Evolutionary conservation across 2,888 invertebrate species (phyloP).

Genomic region (Caenorhabditis sinica): DNA sequence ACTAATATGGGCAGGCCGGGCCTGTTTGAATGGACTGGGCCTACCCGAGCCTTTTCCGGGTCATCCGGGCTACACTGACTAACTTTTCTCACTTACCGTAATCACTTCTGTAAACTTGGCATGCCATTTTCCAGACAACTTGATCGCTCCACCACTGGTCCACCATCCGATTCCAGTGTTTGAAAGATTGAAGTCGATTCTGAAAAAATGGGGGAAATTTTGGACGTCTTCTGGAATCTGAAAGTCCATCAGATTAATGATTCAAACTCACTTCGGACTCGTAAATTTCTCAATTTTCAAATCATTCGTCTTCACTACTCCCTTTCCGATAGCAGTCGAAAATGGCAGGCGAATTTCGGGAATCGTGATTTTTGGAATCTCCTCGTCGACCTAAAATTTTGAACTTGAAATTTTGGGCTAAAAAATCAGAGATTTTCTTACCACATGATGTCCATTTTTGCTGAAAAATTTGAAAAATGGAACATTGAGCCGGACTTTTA

Average conservation of each 20-base stretch:
- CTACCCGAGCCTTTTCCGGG: too few relatives aligned
- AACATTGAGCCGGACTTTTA: constrained; percentile 56
- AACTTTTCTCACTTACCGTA: constrained; percentile 68
- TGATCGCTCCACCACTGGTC: constrained; percentile 75
- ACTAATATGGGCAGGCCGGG: too few relatives aligned
- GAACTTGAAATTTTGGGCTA: neutral
- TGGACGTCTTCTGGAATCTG: neutral
- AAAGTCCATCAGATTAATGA: neutral
- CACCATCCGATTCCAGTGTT: constrained; percentile 73
- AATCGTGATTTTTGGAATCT: constrained; percentile 78
- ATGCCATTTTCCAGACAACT: constrained; percentile 76
- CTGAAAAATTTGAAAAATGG: constrained; percentile 73
- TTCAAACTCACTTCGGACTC: constrained; percentile 70
- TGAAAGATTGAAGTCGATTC: constrained; percentile 65
- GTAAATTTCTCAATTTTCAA: constrained; percentile 76
- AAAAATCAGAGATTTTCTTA: constrained; percentile 17
- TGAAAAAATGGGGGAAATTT: constrained; percentile 21
- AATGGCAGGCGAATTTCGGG: constrained; percentile 78
- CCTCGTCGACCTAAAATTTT: constrained; percentile 72
- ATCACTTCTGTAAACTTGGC: constrained; percentile 75
- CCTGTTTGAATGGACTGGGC: too few relatives aligned
- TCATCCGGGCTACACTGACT: too few relatives aligned
- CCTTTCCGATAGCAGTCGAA: constrained; percentile 72
- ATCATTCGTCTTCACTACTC: constrained; percentile 72
- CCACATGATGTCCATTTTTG: constrained; percentile 70